phyloP scores from a whole-genome alignment of 2,113 vertebrate genomes.

The Pica pica region DNA sequence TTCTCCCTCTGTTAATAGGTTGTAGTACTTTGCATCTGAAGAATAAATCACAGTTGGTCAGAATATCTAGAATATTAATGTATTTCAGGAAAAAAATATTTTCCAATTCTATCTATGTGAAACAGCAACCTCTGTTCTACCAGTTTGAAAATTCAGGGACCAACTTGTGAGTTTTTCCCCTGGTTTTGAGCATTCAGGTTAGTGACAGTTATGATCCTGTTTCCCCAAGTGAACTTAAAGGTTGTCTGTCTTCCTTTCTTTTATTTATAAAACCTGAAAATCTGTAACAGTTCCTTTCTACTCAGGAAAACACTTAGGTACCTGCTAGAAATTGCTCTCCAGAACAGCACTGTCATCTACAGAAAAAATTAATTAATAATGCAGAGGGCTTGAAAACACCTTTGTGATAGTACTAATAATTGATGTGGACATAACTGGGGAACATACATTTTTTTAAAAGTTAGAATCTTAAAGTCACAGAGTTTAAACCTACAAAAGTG shows the following conservation, averaged over 20 bases:
- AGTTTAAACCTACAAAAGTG: neutral
- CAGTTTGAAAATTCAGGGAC: neutral
- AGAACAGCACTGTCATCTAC: neutral
- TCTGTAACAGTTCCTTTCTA: neutral
- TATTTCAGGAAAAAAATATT: neutral
- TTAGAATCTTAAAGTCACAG: neutral
- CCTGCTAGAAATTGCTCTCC: neutral
- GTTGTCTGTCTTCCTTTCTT: neutral
- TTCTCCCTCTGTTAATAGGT: neutral
- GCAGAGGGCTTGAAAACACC: neutral
- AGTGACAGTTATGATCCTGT: neutral
- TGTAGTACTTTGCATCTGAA: neutral
- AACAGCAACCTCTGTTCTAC: neutral
- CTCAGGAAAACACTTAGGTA: neutral
- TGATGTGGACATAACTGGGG: neutral
- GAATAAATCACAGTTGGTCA: neutral
- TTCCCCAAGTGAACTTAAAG: neutral
- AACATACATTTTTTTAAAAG: rapidly evolving
- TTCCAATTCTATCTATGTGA: neutral
- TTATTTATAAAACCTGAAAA: neutral
- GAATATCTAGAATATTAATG: neutral
- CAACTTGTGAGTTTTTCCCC: neutral
- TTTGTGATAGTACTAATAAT: neutral
- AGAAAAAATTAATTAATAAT: neutral
- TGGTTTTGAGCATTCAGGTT: neutral